Evolutionary conservation across 1,140 invertebrate genomes (phyloP), one percentile per base, ranked within the genome.

Genomic region (Hermetia illucens): DNA sequence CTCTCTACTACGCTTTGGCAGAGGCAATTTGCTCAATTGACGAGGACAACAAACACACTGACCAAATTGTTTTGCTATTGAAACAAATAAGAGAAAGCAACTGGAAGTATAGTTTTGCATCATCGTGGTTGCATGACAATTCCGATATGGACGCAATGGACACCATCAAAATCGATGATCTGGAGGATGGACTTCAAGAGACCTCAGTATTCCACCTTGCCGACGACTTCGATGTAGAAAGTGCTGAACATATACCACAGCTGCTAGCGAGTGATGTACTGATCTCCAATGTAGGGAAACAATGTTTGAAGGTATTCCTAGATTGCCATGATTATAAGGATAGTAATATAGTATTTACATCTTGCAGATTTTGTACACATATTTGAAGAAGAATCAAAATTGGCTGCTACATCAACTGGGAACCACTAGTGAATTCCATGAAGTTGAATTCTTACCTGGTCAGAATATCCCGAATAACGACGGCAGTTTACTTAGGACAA

Each of bases 21-120:
- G 82, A 86, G 55, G 74, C 75, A 0, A 63, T 85, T 9, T 85
- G 81, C 47, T 76, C 73, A n/a, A 74, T 82, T 21, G 79, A 83
- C 48, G 76, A 80, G 44, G 74, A 79, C 32, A 71, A 79, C 46
- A 81, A 79, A 45, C 77, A 83, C 40, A 78, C 74, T 0, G 66
- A 72, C 35, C 71, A 81, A 46, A 75, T 83, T 33, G 63, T 73
- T 2, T 53, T 66, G 21, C 66, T 82, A 5, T 50, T 79, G 12
- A 55, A 61, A 15, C 63, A 69, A 36, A 64, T 70, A 13, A 68
- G 68, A 39, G 61, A 66, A n/a, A 56, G 53, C 29, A 58, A 57
- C n/a, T n/a, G n/a, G n/a, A n/a, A n/a, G n/a, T n/a, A n/a, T n/a
- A n/a, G n/a, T n/a, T n/a, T n/a, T n/a, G n/a, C n/a, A n/a, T n/a